Base-by-base conservation (phyloP, 2,113 vertebrate genomes). In the Muscicapa adusta region DNA sequence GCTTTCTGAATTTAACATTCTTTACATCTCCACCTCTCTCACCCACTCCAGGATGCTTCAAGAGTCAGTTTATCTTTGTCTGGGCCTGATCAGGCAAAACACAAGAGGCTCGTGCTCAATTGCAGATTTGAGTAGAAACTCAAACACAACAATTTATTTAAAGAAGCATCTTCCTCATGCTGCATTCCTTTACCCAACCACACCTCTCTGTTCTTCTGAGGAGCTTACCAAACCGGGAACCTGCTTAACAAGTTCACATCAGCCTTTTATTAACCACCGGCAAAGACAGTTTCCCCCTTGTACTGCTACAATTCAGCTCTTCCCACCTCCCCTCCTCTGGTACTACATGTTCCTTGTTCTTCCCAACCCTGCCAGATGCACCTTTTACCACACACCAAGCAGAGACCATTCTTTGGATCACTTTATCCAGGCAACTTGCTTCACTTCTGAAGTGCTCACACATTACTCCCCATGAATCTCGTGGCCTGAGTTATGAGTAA, bases 211-310 rank as follows among this genome's bases (percentile, higher is more conserved):
- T 72, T 40, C 82, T 88, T 88, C 71, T 18, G 70, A 89, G 70
- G 77, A 87, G 93, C 86, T 93, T 71, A 72, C 33, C 85, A 57
- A 93, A 82, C 89, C 5, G 7, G 88, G 90, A 97, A 97, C 96
- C 88, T 94, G 97, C 93, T 94, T 29, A 68, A 60, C 97, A 40
- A 86, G 94, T 96, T 97, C 68, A 53, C 5, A 34, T 58, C 11
- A 16, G 36, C 57, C 43, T 95, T 81, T 86, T 92, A 68, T 81
- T 66, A 70, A 66, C 58, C 24, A 33, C 33, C 70, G 66, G 91
- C 89, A 91, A 45, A 63, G 58, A 50, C 40, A 42, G 42, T 31
- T 93, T 83, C n/a, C 54, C 66, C 51, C 71, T 45, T 14, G 58
- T 47, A 24, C 78, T 53, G n/a, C 29, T 73, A 29, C 13, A 60